These are phyloP conservation scores for Orycteropus afer DNA, from an alignment of 2,113 vertebrate species.

Conservation along the genomic window DNA sequence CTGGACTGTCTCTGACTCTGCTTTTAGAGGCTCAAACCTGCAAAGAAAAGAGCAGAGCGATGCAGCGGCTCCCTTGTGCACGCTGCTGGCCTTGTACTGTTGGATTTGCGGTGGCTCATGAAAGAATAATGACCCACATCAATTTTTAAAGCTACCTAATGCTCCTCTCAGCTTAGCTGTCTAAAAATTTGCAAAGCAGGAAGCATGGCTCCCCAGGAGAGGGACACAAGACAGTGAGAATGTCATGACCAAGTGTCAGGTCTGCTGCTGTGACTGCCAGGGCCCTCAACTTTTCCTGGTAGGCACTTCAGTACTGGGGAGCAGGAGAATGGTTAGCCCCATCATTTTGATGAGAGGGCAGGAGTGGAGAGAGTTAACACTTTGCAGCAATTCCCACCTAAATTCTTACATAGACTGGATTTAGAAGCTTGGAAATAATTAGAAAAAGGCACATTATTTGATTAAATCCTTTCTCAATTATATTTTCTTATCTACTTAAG, in stretches of 20 bases:
- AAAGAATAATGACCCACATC: constrained; percentile 63
- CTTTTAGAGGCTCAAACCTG: not conserved
- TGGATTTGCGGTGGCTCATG: constrained; percentile 61
- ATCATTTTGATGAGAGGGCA: not conserved
- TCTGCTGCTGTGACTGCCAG: not conserved
- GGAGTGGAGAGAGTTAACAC: not conserved
- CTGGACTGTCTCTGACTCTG: not conserved
- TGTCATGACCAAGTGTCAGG: not conserved
- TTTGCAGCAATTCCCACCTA: not conserved
- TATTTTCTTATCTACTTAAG: not conserved
- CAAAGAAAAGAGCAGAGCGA: not conserved
- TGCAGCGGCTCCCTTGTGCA: fast-evolving
- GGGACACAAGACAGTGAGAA: not conserved
- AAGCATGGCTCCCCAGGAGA: not conserved
- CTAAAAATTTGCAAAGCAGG: constrained; percentile 60
- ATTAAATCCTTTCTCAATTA: not conserved
- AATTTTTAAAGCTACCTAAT: constrained; percentile 69
- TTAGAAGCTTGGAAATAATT: constrained; percentile 1
- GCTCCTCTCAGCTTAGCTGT: constrained; percentile 45
- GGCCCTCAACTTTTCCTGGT: not conserved
- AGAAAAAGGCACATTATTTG: not conserved
- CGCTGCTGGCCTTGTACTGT: constrained; percentile 28
- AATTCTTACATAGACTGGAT: not conserved
- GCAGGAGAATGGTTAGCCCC: not conserved
- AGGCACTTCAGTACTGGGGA: too few species aligned